Evolutionary conservation across 2,797 vertebrate species (phyloP), one percentile per base, ranked within the genome.

Genomic region (Gadopsis bispinosus): DNA sequence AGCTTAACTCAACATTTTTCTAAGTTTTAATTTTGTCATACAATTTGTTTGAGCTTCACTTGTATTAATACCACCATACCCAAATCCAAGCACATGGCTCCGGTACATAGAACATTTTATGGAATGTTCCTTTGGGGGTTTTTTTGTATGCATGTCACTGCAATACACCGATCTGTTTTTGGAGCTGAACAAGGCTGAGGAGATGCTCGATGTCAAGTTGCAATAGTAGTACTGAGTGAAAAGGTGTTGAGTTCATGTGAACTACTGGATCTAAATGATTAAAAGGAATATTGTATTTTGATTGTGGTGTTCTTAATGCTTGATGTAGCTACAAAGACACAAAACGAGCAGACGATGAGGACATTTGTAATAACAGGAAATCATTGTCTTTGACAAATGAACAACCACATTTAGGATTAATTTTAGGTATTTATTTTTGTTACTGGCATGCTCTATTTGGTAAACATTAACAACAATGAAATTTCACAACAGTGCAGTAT

Each of bases 381-480:
- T 43, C 26, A 45, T 9, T 35, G 64, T 48, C 31, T 20, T 50
- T 4, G 60, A 80, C 62, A 79, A 37, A 83, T 45, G 26, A 74
- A 70, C 13, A 51, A 56, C 26, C 72, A 43, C n/a, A 37, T 53
- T 54, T 8, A 48, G 29, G 54, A 39, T 77, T 10, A 11, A 56
- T 78, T 82, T 79, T 26, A 77, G 67, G 60, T 75, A 68, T 90
- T 91, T 89, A 91, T 93, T 90, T 80, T 77, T 37, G 63, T 70
- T 76, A 90, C 75, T 80, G 84, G 67, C 92, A 92, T 93, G 91
- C 92, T 87, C 76, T 85, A 84, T 75, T 90, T 84, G 78, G 74
- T 81, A 85, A 91, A 91, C 88, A 93, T 87, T 85, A 80, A 93
- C 69, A 86, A 89, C 88, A 90, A 61, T 86, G 63, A 91, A 62